Percentiles rank a stretch among this genome's conserved stretches.
Evolutionary conservation across 2,797 vertebrate genomes (phyloP).

Genomic region (Micrastur ruficollis): DNA sequence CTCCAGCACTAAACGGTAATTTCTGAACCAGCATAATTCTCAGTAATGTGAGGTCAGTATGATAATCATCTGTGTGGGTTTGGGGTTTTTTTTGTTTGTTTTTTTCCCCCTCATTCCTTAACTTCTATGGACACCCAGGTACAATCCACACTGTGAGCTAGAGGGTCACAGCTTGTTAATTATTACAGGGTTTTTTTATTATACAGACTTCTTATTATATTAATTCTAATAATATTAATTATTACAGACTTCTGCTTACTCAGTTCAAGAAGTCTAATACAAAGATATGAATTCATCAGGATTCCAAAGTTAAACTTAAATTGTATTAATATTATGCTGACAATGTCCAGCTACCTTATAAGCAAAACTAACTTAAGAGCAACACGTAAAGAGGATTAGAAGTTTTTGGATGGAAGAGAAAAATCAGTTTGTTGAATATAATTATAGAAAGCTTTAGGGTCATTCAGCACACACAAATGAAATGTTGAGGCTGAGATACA

Average conservation of each 20-base stretch:
- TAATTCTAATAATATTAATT: too few species aligned
- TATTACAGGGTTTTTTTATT: neutral
- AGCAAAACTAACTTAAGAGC: rapidly evolving
- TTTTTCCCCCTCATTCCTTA: neutral
- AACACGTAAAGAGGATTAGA: neutral
- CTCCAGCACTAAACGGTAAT: neutral
- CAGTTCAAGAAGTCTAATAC: neutral
- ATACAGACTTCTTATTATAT: too few species aligned
- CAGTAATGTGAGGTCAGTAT: neutral
- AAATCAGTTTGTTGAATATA: neutral
- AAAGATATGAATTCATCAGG: neutral
- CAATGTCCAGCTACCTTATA: neutral
- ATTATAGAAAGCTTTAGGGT: neutral
- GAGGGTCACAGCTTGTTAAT: conserved; percentile 12
- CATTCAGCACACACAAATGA: neutral
- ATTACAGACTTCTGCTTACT: neutral
- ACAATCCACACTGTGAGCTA: neutral
- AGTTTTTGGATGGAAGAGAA: neutral
- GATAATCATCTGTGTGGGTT: neutral
- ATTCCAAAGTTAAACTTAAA: neutral
- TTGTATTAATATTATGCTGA: neutral
- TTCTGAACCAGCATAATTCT: neutral
- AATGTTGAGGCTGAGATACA: neutral
- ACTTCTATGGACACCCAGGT: neutral
- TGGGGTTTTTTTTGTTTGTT: neutral